phyloP scores from a whole-genome alignment of 2,888 invertebrate genomes.

The Achlya flavicornis region DNA sequence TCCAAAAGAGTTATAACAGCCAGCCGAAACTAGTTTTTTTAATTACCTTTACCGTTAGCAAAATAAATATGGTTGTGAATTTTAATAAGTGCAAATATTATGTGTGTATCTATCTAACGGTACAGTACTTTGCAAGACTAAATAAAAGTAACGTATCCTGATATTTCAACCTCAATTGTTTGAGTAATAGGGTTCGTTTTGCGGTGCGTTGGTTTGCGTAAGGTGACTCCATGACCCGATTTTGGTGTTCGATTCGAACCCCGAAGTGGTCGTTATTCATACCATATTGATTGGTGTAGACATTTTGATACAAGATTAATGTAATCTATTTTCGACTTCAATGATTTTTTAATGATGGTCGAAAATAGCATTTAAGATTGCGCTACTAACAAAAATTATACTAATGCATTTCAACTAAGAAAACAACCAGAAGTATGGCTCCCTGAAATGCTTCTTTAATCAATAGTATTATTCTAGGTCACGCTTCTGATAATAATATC shows the following conservation, averaged over 20 bases:
- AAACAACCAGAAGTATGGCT: background rate
- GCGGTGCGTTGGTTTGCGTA: conserved; percentile 48
- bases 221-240: conserved; percentile 65
- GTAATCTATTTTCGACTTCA: too few relatives aligned
- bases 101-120: background rate
- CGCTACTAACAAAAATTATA: too few relatives aligned
- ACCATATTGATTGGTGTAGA: conserved; percentile 32
- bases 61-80: conserved; percentile 3
- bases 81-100: background rate
- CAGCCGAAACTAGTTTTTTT: conserved; percentile 3
- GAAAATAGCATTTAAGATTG: too few relatives aligned
- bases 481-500: conserved; percentile 1
- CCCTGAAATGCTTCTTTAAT: background rate
- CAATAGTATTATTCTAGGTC: conserved; percentile 2
- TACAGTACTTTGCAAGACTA: background rate
- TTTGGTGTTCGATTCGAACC: conserved; percentile 58
- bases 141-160: background rate
- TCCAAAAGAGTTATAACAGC: background rate
- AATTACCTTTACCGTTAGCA: conserved; percentile 1
- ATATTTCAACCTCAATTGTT: conserved; percentile 16
- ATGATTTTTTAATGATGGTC: too few relatives aligned
- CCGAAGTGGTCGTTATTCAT: conserved; percentile 47
- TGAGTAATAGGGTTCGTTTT: conserved; percentile 37
- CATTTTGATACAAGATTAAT: background rate
- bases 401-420: too few relatives aligned